Percentiles rank a stretch among this genome's conserved stretches.
These are phyloP conservation scores for Cyclophora punctaria DNA, from an alignment of 2,888 invertebrate species.

Conservation along the genomic window DNA sequence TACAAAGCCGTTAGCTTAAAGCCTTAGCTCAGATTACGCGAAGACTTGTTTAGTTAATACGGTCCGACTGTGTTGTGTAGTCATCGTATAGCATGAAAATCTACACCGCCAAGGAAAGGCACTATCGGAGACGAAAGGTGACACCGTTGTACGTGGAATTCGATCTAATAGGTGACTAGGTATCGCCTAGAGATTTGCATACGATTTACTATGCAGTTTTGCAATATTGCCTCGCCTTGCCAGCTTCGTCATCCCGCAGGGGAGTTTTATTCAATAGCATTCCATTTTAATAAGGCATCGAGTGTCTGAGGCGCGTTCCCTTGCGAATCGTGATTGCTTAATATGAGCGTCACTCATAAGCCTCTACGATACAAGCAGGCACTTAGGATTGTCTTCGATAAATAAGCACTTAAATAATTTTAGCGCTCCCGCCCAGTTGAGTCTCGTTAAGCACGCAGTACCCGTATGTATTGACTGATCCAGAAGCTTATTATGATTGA, in stretches of 20 bases:
- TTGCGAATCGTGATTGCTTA: constrained; percentile 17
- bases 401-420: constrained; percentile 15
- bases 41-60: constrained; percentile 58
- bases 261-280: constrained; percentile 14
- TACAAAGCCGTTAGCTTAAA: constrained; percentile 59
- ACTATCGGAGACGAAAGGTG: constrained; percentile 64
- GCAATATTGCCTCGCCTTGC: constrained; percentile 15
- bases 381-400: constrained; percentile 18
- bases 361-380: constrained; percentile 10
- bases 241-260: background rate
- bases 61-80: constrained; percentile 42
- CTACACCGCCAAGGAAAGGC: constrained; percentile 59
- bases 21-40: constrained; percentile 58
- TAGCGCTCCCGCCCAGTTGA: constrained; percentile 25
- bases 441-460: constrained; percentile 22
- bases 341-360: constrained; percentile 9
- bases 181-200: constrained; percentile 23
- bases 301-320: constrained; percentile 16
- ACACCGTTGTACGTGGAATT: constrained; percentile 62
- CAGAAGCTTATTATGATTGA: constrained; percentile 53
- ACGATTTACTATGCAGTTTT: constrained; percentile 20
- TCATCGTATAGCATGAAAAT: constrained; percentile 68
- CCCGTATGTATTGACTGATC: constrained; percentile 23
- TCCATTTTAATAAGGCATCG: constrained; percentile 13
- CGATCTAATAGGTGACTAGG: constrained; percentile 39